Evolutionary conservation across 2,113 vertebrate genomes (phyloP), one percentile per base, ranked within the genome.

Genomic region (Amblyornis subalaris): DNA sequence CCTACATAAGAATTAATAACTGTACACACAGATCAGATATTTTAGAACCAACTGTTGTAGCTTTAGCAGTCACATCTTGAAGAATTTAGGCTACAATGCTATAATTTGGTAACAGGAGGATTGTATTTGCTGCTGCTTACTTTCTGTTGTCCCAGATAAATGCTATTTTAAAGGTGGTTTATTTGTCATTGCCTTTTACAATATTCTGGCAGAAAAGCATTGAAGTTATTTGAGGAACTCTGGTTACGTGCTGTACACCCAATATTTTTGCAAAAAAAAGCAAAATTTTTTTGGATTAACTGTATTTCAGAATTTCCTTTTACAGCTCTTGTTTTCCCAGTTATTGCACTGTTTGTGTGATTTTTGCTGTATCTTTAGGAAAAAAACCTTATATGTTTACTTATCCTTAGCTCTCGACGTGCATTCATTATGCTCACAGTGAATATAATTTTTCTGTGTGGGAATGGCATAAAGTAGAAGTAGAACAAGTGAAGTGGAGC

Each of bases 401-500:
- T 86, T 95, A 73, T 76, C 55, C 83, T 93, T 92, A 89, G 42
- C 61, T 94, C 42, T 91, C 14, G 33, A 76, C 62, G 62, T 70
- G 35, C 38, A 50, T 62, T 90, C 78, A 50, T 90, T 88, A 73
- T 44, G 47, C 62, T 96, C 94, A 83, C 82, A 95, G 90, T 87
- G 80, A 94, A 94, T 89, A 72, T 87, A 0, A 84, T 92, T 86
- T 94, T 86, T 78, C 58, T 78, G 36, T 85, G 83, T 96, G 80
- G 69, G 90, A 86, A 75, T 26, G 58, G 29, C 74, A 90, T 20
- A 28, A 95, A 88, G 57, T 12, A 89, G 74, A 91, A 90, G 67
- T 16, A 54, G 55, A 79, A 55, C 17, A 54, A 72, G 31, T 48
- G 60, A 44, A 60, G 28, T 26, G 45, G 28, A 89, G 25, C 4